A percentile compares a stretch with the other conserved stretches of the same genome.
Evolutionary conservation across 1,140 invertebrate genomes (phyloP).

Genomic region (Calephelis virginiensis): DNA sequence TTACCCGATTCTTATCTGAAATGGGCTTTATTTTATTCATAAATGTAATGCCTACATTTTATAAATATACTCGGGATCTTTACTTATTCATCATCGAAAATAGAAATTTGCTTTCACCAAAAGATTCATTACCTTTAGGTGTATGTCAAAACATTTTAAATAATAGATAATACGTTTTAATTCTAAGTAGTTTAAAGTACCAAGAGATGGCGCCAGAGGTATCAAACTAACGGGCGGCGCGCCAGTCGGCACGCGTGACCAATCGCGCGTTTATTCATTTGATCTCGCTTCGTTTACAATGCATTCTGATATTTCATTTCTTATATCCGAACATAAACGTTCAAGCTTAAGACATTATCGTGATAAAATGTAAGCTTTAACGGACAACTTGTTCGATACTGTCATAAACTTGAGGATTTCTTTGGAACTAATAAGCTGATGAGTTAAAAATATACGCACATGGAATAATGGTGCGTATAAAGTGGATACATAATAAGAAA

Average conservation of each 20-base stretch:
- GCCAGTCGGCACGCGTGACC: conserved; percentile 24
- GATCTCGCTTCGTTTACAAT: conserved; percentile 31
- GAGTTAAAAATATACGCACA: conserved; percentile 16
- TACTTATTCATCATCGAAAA: too few species aligned
- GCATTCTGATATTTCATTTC: conserved; percentile 27
- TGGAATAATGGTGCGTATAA: background rate
- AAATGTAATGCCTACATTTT: too few species aligned
- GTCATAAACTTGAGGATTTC: conserved; percentile 12
- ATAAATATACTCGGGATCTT: too few species aligned
- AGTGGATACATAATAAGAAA: conserved; percentile 3
- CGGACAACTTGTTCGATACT: conserved; percentile 6
- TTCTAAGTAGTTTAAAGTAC: too few species aligned
- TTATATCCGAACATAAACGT: conserved; percentile 30
- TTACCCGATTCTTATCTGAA: too few species aligned
- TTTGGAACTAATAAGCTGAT: conserved; percentile 12
- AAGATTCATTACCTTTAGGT: too few species aligned
- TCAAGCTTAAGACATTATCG: conserved; percentile 28
- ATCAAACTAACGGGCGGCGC: conserved; percentile 19
- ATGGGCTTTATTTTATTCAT: too few species aligned
- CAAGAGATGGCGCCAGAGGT: conserved; percentile 48
- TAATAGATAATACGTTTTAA: too few species aligned
- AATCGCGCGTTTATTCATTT: conserved; percentile 26
- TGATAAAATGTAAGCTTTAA: conserved; percentile 13
- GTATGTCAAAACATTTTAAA: too few species aligned
- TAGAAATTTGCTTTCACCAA: too few species aligned